Evolutionary conservation across 2,888 invertebrate genomes (phyloP), one percentile per base, ranked within the genome.

Genomic region (Dicyrtomina minuta): DNA sequence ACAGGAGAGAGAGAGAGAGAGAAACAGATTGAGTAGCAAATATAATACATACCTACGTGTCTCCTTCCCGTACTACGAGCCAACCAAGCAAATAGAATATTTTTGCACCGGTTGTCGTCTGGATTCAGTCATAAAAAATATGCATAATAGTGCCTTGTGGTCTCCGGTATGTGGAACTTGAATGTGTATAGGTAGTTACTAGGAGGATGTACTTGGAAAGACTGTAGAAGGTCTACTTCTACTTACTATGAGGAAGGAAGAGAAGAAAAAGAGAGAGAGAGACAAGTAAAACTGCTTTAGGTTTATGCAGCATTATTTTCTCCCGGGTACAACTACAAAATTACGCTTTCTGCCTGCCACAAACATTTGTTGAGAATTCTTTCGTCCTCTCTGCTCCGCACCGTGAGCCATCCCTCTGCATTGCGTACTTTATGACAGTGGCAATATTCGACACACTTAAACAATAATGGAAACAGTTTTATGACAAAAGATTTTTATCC

Each of bases 331-430:
- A 27, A 51, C 46, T 26, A 46, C 22, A 27, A 51, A 46, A 62
- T 62, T 58, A 33, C 58, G 17, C 44, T 62, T 49, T 49, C 46
- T 46, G 49, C 62, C 62, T 62, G 62, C 62, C 62, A 62, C 49
- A 62, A 62, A 62, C 62, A 62, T 49, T 46, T 49, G 26, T 27
- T 26, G 13, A 53, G 59, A 59, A 59, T 59, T 59, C 59, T 59
- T 20, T 56, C 55, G 20, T 55, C n/a, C n/a, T n/a, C n/a, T 53
- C 60, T 39, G 41, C 22, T 24, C 17, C 43, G 33, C 43, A 56
- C 39, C 3, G 4, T 3, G 3, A 33, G 33, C 33, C 8, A 33
- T 3, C 3, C 33, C 8, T 33, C 33, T 33, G 33, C 33, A 33
- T 8, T 33, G 4, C 33, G 33, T 33, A 33, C 33, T 33, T 33